A percentile compares a stretch with the other conserved stretches of the same genome.
These are phyloP conservation scores for Pherbina coryleti DNA, from an alignment of 2,888 invertebrate genomes.

Conservation along the genomic window DNA sequence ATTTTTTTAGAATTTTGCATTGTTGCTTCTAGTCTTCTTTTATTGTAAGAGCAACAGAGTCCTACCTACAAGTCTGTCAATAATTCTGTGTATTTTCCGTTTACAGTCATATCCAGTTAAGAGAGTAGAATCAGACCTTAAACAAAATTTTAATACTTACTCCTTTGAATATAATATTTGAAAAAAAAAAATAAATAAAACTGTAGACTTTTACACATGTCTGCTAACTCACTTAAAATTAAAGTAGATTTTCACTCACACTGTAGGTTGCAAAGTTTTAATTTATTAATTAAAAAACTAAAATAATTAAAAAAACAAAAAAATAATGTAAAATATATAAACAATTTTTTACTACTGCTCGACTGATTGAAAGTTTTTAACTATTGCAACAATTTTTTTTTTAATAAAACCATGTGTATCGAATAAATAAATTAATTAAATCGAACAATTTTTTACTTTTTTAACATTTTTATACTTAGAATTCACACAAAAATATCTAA, in stretches of 20 bases:
- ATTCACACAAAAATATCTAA: conserved; percentile 8
- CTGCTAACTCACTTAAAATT: conserved; percentile 32
- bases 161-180: background rate
- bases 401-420: conserved; percentile 19
- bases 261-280: conserved; percentile 39
- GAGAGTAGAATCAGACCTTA: too few species aligned
- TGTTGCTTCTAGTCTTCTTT: conserved; percentile 68
- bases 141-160: too few species aligned
- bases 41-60: conserved; percentile 66
- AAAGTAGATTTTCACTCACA: background rate
- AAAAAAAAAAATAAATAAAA: conserved; percentile 45
- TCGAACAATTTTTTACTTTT: conserved; percentile 42
- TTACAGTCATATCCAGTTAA: too few species aligned
- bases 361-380: conserved; percentile 65
- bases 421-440: conserved; percentile 35
- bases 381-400: conserved; percentile 27
- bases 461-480: conserved; percentile 45
- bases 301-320: conserved; percentile 11
- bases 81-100: too few species aligned
- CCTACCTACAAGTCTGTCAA: conserved; percentile 17
- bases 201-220: conserved; percentile 50
- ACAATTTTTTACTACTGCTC: conserved; percentile 62
- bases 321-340: conserved; percentile 48
- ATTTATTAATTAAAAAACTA: conserved; percentile 1
- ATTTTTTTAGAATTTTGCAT: conserved; percentile 56